Base-by-base conservation (phyloP, 2,888 invertebrate genomes). In the Stenodema calcarata region DNA sequence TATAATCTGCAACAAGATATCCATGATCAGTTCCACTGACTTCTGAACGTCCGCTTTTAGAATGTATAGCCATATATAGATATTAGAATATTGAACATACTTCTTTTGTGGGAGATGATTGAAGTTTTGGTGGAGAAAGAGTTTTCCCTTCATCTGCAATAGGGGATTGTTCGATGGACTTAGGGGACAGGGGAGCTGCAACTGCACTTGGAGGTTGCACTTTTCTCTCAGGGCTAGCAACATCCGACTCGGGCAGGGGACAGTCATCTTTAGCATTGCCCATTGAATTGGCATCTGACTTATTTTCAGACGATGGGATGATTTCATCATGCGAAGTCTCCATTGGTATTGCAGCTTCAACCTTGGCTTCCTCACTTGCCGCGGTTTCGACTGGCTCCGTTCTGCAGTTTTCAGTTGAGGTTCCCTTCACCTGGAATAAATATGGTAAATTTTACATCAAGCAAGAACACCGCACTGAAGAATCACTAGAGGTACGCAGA, bases 1-100 rank as follows among this genome's bases (percentile, higher is more conserved):
- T 16, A 84, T 84, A 16, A 84, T 84, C 84, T 84, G 54, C 50
- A 80, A 28, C 30, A 73, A 73, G 14, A 18, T 7, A 35, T 35
- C 4, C 4, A 4, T 35, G 35, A 2, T 18, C 54, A 54, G n/a
- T 18, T 6, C 4, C n/a, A n/a, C n/a, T n/a, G n/a, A n/a, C n/a
- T n/a, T n/a, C n/a, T n/a, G n/a, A n/a, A n/a, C n/a, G n/a, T n/a
- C n/a, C n/a, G n/a, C n/a, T n/a, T n/a, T n/a, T n/a, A n/a, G n/a
- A n/a, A n/a, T n/a, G n/a, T n/a, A n/a, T n/a, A n/a, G n/a, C n/a
- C n/a, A n/a, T n/a, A n/a, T n/a, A n/a, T n/a, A n/a, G n/a, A n/a
- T 7, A 35, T 35, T 35, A 35, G 2, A 35, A 35, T 35, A 35
- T 35, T 35, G 35, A 30, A 23, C 78, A 18, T 14, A 78, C 78